Evolutionary conservation across 2,113 vertebrate species (phyloP).

Genomic region (Redunca redunca): DNA sequence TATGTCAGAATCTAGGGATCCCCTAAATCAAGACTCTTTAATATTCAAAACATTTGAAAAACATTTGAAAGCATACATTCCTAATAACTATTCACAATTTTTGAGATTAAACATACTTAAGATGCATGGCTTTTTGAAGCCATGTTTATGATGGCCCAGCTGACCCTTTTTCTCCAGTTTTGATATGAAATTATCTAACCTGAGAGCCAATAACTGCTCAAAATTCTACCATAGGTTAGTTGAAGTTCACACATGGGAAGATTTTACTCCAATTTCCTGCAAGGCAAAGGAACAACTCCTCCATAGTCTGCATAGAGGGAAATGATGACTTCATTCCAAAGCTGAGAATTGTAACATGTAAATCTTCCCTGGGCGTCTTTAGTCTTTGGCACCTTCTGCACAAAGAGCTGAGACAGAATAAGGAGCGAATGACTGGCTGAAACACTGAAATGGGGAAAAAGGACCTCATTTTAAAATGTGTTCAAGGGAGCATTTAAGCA

Average conservation of each 20-base stretch:
- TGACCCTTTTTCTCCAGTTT: background rate
- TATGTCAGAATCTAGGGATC: background rate
- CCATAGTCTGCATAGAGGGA: background rate
- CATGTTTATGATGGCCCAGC: background rate
- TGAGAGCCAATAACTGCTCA: background rate
- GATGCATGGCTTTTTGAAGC: background rate
- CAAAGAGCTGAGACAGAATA: background rate
- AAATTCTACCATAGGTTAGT: background rate
- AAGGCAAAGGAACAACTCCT: background rate
- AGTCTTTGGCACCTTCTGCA: background rate
- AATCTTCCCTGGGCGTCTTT: background rate
- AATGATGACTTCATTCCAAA: background rate
- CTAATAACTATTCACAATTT: background rate
- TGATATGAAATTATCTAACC: background rate
- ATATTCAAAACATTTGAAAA: background rate
- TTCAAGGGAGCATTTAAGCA: background rate
- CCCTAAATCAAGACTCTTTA: background rate
- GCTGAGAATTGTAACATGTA: background rate
- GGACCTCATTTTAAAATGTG: background rate
- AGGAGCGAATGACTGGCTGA: background rate
- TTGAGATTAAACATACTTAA: background rate
- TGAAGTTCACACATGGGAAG: background rate
- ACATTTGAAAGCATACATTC: no score
- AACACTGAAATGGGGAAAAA: background rate
- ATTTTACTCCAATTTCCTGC: background rate